Base-by-base conservation (phyloP, 1,140 invertebrate genomes). In the Aphaenogaster ashmeadi region DNA sequence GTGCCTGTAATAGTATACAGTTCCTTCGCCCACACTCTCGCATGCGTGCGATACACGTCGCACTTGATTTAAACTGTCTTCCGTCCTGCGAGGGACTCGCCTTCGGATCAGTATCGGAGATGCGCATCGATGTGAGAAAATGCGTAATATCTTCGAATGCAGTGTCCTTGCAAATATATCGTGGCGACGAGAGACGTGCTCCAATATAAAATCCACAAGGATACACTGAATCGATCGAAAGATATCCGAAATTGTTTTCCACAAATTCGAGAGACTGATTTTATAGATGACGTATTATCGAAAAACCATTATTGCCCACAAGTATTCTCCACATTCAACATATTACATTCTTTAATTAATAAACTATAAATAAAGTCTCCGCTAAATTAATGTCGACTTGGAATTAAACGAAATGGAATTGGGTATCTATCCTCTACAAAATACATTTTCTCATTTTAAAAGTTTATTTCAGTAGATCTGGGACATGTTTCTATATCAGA, bases 131-230 rank as follows among this genome's bases (percentile, higher is more conserved):
- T 64, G 56, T 33, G 41, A 64, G 27, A 66, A 64, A 50, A 79
- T 79, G 58, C 44, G 11, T 50, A 36, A 79, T 47, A 36, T 79
- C 27, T 79, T 38, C 44, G 44, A 79, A 79, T 79, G 44, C 6
- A n/a, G 13, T 33, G 21, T 52, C 6, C 11, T 38, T 36, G 13
- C 11, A 44, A 27, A 62, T 33, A 50, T 21, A 50, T 38, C 3
- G 44, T 11, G 27, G 1, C 36, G 21, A 41, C 9, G 15, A 50
- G 18, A 78, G 7, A 64, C 18, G n/a, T 36, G 5, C 15, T 56
- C 3, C 38, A 27, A 27, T n/a, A 79, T 79, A 79, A 64, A 78
- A n/a, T 79, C 44, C 18, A 18, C 9, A 33, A 62, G 15, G 15
- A 33, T 44, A 36, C 18, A 21, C 2, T 15, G 9, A 78, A 33